phyloP scores from a whole-genome alignment of 2,797 vertebrate genomes.

The Luscinia luscinia region DNA sequence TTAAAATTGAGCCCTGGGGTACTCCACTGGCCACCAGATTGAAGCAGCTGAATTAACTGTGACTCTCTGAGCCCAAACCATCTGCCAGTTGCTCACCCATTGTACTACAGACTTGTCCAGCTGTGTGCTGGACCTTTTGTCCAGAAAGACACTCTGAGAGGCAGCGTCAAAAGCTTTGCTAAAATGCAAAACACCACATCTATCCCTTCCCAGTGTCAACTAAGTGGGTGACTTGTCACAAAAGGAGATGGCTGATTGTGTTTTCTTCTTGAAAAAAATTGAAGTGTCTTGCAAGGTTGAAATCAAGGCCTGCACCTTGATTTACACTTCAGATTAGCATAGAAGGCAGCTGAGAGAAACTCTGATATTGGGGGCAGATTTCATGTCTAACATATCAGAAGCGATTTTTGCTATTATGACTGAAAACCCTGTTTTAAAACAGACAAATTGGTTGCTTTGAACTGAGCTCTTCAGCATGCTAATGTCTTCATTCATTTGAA shows the following conservation, averaged over 20 bases:
- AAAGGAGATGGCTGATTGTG: neutral
- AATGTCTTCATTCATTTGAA: neutral
- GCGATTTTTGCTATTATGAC: neutral
- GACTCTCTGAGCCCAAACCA: neutral
- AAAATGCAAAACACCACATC: neutral
- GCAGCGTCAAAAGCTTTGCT: neutral
- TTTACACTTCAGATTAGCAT: neutral
- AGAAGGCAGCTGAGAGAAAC: neutral
- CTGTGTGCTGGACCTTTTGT: neutral
- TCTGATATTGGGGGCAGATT: neutral
- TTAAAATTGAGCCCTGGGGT: neutral
- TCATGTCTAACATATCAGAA: neutral
- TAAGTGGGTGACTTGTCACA: neutral
- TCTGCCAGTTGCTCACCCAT: neutral
- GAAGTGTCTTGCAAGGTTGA: neutral
- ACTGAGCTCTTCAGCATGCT: neutral
- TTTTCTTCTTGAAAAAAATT: neutral
- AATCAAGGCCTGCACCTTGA: neutral
- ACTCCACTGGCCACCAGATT: neutral
- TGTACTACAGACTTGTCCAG: fast-evolving
- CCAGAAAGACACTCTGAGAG: neutral
- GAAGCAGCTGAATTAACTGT: neutral
- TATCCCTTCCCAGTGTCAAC: neutral
- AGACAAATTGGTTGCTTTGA: neutral
- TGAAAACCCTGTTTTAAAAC: neutral